Evolutionary conservation across 2,113 vertebrate species (phyloP), one percentile per base, ranked within the genome.

Genomic region (Gopherus evgoodei): DNA sequence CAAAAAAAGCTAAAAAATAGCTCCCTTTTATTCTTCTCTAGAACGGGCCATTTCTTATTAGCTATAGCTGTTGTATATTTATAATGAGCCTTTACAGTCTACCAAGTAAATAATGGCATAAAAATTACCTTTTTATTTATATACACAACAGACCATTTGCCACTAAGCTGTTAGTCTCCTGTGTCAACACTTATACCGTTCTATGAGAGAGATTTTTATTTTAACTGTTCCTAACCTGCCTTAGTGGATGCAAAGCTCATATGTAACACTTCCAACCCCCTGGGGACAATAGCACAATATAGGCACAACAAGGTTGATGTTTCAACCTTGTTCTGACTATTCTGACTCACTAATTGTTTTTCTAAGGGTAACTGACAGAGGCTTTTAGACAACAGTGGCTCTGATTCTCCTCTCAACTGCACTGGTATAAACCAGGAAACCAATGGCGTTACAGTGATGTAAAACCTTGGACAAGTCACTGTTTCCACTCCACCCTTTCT

Each of bases 201-300:
- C 87, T 88, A 25, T 27, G 1, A 38, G 75, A 85, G 79, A 88
- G 78, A 47, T 3, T 93, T 89, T 81, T 2, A 3, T 27, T 1
- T 0, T 25, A 29, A 84, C 1, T 0, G 31, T 53, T 90, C 80
- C 87, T 8, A 2, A 24, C 1, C 0, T 0, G 29, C 53, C 31
- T 25, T 47, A 3, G 3, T 3, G 84, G 49, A 84, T 86, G 69
- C 85, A 50, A 42, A 90, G 78, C 91, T 93, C 22, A 0, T 1
- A 16, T 56, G 17, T 52, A 35, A 2, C 6, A 2, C 11, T 78
- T 69, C 85, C 87, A 86, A 47, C 5, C 5, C 81, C 84, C 50
- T 11, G 52, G 78, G 88, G 72, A 57, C 44, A 22, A n/a, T 31
- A 69, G 52, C 11, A 49, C n/a, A 89, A 56, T 0, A 0, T 2